Evolutionary conservation across 2,113 vertebrate species (phyloP).

Genomic region (Xenopus tropicalis): DNA sequence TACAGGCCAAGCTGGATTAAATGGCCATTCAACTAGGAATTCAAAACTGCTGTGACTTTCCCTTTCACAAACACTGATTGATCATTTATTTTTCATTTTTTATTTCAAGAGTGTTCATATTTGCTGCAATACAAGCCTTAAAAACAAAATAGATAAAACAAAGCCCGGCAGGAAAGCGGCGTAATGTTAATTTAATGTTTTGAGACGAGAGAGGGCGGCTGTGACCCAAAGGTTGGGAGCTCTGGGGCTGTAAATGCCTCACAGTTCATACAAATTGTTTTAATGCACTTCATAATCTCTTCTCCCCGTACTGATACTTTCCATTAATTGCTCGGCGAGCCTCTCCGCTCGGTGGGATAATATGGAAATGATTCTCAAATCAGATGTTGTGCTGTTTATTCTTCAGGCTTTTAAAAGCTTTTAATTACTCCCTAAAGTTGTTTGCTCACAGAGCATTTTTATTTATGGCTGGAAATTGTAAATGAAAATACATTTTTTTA

Average conservation of each 20-base stretch:
- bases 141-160: too few relatives aligned
- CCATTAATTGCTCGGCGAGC: conserved; percentile 49
- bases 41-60: too few relatives aligned
- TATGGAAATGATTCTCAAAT: conserved; percentile 43
- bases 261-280: conserved; percentile 44
- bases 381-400: conserved; percentile 53
- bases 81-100: too few relatives aligned
- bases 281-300: conserved; percentile 45
- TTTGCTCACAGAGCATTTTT: conserved; percentile 50
- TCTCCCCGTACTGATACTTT: not conserved
- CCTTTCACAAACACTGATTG: too few relatives aligned
- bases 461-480: conserved; percentile 55
- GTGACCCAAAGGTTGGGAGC: conserved; percentile 27
- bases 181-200: conserved; percentile 39
- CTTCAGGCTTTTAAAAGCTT: conserved; percentile 49
- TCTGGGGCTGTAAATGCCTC: conserved; percentile 29
- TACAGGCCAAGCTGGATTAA: too few relatives aligned
- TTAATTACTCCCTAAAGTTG: conserved; percentile 57
- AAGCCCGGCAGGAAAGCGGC: not conserved
- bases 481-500: conserved; percentile 53
- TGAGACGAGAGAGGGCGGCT: conserved; percentile 3
- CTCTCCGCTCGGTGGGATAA: conserved; percentile 47
- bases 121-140: too few relatives aligned
- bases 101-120: too few relatives aligned
- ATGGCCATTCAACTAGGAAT: too few relatives aligned